Evolutionary conservation across 2,113 vertebrate genomes (phyloP).

Genomic region (Pangasianodon hypophthalmus): DNA sequence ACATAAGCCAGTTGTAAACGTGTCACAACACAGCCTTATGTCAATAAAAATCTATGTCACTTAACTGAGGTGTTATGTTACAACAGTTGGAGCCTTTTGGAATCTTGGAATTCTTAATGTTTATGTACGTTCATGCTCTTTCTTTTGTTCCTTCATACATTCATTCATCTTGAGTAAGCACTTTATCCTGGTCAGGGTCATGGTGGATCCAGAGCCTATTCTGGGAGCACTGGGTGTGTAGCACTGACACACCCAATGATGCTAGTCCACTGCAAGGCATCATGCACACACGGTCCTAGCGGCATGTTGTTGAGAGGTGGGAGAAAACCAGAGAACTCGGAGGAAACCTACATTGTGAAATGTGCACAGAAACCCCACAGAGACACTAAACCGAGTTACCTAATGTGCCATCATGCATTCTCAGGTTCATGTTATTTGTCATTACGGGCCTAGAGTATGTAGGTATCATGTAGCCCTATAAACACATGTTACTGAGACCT

Average conservation of each 20-base stretch:
- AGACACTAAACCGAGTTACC: not conserved
- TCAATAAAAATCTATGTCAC: not conserved
- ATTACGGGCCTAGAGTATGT: not conserved
- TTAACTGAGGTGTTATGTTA: not conserved
- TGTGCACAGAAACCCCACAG: not conserved
- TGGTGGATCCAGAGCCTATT: not conserved
- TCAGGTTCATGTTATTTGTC: not conserved
- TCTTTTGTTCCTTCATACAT: not conserved
- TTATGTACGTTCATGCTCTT: not conserved
- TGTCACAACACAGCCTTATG: not conserved
- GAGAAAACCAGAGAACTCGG: not conserved
- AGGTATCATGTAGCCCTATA: not conserved
- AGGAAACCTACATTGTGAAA: not conserved
- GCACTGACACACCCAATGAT: not conserved
- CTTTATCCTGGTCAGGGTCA: not conserved
- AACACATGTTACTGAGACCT: not conserved
- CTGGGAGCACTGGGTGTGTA: not conserved
- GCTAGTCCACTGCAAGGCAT: not conserved
- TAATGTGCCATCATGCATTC: not conserved
- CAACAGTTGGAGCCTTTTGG: not conserved
- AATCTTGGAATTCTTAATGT: not conserved
- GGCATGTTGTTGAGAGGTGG: not conserved
- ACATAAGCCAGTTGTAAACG: not conserved
- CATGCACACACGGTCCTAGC: not conserved
- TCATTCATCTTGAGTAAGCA: not conserved